Percentiles rank a stretch among this genome's conserved stretches.
Conservation (phyloP, 35 echinoderm and acorn worm species). For the Ophiothrix spiculata region DNA sequence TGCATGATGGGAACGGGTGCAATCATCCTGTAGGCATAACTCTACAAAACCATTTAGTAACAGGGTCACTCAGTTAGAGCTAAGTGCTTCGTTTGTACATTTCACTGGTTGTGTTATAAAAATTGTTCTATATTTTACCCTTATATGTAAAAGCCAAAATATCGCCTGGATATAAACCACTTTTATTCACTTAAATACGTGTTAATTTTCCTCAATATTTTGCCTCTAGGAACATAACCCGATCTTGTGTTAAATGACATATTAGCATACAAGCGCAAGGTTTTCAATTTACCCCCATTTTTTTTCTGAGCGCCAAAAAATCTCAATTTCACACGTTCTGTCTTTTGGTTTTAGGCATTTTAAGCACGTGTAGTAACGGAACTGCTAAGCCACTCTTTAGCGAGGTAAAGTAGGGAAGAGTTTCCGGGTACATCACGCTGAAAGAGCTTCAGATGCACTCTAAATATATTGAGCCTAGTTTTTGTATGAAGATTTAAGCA, state of each 20-base stretch:
- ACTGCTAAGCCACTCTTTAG: neutral
- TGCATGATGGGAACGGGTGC: too few relatives aligned
- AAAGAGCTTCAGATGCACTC: neutral
- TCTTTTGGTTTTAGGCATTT: conserved; percentile 6
- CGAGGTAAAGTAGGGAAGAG: neutral
- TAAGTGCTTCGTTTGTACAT: conserved; percentile 10
- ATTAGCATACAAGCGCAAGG: neutral
- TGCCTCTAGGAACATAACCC: neutral
- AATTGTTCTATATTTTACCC: conserved; percentile 7
- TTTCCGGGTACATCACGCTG: neutral
- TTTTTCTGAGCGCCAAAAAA: neutral
- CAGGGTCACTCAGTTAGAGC: neutral
- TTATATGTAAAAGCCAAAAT: neutral
- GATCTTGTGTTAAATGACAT: neutral
- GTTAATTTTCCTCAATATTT: neutral
- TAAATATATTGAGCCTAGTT: neutral
- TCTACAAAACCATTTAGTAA: neutral
- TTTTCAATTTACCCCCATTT: conserved; percentile 2
- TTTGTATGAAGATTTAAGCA: neutral
- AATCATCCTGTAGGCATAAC: neutral
- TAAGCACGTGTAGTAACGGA: neutral
- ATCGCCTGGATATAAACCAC: neutral
- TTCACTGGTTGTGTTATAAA: conserved; percentile 1
- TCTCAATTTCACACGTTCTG: neutral
- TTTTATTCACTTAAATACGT: neutral